Evolutionary conservation across 2,888 invertebrate genomes (phyloP), one percentile per base, ranked within the genome.

Genomic region (Drosophila bunnanda): DNA sequence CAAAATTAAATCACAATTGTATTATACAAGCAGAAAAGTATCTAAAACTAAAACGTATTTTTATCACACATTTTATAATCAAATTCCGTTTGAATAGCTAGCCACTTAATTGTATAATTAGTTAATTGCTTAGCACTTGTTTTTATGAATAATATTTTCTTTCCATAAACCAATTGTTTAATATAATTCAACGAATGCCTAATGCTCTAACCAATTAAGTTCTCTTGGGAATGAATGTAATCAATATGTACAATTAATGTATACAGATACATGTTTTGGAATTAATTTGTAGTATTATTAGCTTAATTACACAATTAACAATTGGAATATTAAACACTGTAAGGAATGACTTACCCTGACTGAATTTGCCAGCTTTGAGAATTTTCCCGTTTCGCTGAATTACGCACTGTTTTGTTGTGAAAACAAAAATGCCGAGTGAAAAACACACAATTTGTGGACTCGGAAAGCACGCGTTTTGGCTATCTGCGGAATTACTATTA

Each of bases 401-500:
- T 57, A 69, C 50, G 59, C 70, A 70, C 69, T 60, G 36, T n/a
- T 52, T 32, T 30, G 25, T 4, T 25, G 2, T 25, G 25, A 4
- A 57, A 57, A 60, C 58, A 60, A 57, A 60, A 60, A 32, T 41
- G 59, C 41, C 22, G 58, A 41, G 30, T 32, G 41, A 32, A 60
- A 59, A 57, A 60, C 59, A 60, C 59, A 59, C 58, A 32, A 57
- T 22, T 32, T 30, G 56, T 32, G n/a, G 56, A 32, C 25, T 30
- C 30, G 43, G 50, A 34, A 56, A 39, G 25, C 55, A 66, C 55
- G 43, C 30, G 32, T 4, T 4, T n/a, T 5, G 44, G 46, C 64
- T 66, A 48, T 56, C 48, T 66, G 28, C 32, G 34, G 50, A 32
- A 20, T 28, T 65, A 52, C 65, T 65, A 50, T 28, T 65, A 50